Base-by-base conservation (phyloP, 2,888 invertebrate genomes). In the Apocheima hispidaria region DNA sequence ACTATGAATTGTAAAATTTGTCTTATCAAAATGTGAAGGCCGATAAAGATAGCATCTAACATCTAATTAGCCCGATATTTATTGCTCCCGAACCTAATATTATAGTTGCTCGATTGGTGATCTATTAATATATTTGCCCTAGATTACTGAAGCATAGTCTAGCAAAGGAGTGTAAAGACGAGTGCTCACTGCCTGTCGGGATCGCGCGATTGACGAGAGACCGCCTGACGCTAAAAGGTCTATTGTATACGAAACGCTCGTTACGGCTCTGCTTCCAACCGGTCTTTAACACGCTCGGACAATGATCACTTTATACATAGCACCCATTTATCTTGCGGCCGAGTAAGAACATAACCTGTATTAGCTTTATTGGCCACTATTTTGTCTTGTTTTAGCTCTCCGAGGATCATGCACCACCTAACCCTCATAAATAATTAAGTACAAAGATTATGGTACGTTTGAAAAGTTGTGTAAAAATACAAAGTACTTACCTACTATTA, bases 151-250 rank as follows among this genome's bases (percentile, higher is more conserved):
- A 55, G 33, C 55, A 54, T 35, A n/a, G 43, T 57, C 50, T 55
- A 40, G 51, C 43, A 49, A 36, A 26, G 35, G 38, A 7, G 43
- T 74, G 76, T 82, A 90, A 90, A 83, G 87, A 85, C 73, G 67
- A 70, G 73, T 76, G 74, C 80, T 75, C 84, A 87, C 83, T 76
- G 66, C 28, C 61, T 64, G 68, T 67, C 68, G 58, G 60, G 60
- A 64, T 70, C 74, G 79, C 80, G 80, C 82, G 92, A 92, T 91
- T 92, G 92, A 92, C 92, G 86, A 81, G 77, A 82, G 80, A 82
- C 83, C 86, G 82, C 83, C 82, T 91, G 92, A 92, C 92, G 88
- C 87, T 92, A 92, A 92, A 91, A 92, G 92, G 91, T 90, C 92
- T 90, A 92, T 92, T 92, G 92, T 92, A 92, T 92, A 90, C 92